phyloP scores from a whole-genome alignment of 1,140 invertebrate genomes.

The Manduca sexta region DNA sequence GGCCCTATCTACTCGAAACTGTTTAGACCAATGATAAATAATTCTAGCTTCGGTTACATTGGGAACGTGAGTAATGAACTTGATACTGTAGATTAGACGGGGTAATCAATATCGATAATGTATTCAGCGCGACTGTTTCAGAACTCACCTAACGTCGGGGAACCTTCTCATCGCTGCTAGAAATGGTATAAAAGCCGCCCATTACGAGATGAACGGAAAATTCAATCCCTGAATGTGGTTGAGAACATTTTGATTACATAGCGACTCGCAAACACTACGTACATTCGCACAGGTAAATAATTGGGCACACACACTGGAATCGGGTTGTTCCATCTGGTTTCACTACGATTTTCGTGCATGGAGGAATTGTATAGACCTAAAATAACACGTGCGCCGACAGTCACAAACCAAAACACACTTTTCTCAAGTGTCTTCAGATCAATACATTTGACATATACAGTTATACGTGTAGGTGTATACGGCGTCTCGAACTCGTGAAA shows the following conservation, averaged over 20 bases:
- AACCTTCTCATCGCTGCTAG: slow-evolving; percentile 10
- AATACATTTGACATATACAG: too few species aligned
- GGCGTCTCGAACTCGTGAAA: too few species aligned
- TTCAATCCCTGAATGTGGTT: slow-evolving; percentile 26
- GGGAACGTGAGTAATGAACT: slow-evolving; percentile 19
- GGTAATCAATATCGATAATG: slow-evolving; percentile 25
- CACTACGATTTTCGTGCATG: slow-evolving; percentile 7
- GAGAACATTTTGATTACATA: slow-evolving; percentile 28
- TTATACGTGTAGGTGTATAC: too few species aligned
- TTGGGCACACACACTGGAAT: slow-evolving; percentile 18
- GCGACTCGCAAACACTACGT: slow-evolving; percentile 21
- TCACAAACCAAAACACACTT: slow-evolving; percentile 1
- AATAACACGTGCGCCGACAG: neutral
- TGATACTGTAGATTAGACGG: slow-evolving; percentile 17
- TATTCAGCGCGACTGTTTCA: slow-evolving; percentile 20
- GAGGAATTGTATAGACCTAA: neutral
- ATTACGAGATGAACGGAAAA: slow-evolving; percentile 30
- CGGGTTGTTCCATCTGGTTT: slow-evolving; percentile 15
- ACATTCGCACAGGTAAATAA: slow-evolving; percentile 26
- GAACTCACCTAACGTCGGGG: slow-evolving; percentile 3
- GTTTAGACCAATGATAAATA: slow-evolving; percentile 4
- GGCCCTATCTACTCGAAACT: neutral
- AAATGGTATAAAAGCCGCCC: slow-evolving; percentile 21
- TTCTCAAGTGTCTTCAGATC: slow-evolving; percentile 1
- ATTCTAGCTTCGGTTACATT: slow-evolving; percentile 8